phyloP scores from a whole-genome alignment of 2,888 invertebrate species.

The Sphinx pinastri region DNA sequence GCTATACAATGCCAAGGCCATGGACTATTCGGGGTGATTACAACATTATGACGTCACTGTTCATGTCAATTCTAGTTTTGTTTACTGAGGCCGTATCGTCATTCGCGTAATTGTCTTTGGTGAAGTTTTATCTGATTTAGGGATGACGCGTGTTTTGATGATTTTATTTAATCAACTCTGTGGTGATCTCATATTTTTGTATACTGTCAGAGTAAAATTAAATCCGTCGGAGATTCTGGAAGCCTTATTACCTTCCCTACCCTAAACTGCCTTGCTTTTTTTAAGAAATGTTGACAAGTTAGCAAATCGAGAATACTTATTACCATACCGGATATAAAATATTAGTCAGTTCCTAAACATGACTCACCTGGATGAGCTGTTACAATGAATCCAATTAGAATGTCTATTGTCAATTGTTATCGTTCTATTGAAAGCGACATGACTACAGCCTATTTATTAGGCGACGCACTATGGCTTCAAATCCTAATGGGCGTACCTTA shows the following conservation, averaged over 20 bases:
- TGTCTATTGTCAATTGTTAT: background rate
- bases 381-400: background rate
- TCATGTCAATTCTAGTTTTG: slow-evolving; percentile 66
- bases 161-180: background rate
- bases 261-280: too few species aligned
- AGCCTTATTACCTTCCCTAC: too few species aligned
- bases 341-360: background rate
- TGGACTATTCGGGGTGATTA: slow-evolving; percentile 31
- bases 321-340: background rate
- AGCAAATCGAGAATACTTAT: too few species aligned
- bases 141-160: background rate
- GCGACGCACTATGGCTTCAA: background rate
- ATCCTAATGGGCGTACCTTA: background rate
- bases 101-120: slow-evolving; percentile 17
- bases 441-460: background rate
- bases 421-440: background rate
- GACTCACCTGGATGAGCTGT: background rate
- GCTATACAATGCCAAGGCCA: slow-evolving; percentile 58
- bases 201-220: background rate
- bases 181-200: background rate
- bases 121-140: background rate
- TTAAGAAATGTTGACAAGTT: too few species aligned
- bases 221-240: too few species aligned
- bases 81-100: slow-evolving; percentile 45
- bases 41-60: slow-evolving; percentile 36